Percentiles rank a stretch among this genome's conserved stretches.
These are phyloP conservation scores for Hemicrepidius hirtus DNA, from an alignment of 2,888 invertebrate genomes.

Conservation along the genomic window DNA sequence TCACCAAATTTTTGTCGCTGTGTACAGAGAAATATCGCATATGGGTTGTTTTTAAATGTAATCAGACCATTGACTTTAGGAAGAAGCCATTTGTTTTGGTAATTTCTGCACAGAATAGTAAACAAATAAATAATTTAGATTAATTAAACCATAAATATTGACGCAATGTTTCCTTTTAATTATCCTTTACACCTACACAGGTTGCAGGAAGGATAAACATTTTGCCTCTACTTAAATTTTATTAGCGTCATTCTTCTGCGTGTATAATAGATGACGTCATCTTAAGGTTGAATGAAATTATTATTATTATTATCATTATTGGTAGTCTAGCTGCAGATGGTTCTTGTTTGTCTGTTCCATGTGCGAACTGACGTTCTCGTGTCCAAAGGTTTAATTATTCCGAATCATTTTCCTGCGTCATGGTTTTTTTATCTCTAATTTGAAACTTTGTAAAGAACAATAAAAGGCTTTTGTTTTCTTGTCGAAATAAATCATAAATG, in stretches of 20 bases:
- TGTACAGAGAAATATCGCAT: no score
- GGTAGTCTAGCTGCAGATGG: no score
- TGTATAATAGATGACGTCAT: slow-evolving; percentile 14
- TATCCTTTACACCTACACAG: neutral
- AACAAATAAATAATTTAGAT: no score
- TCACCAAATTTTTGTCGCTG: no score
- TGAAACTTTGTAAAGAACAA: neutral
- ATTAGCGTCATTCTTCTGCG: neutral
- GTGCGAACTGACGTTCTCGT: neutral
- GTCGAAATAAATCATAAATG: neutral
- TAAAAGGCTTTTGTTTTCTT: neutral
- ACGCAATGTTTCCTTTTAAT: no score
- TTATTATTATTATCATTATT: no score
- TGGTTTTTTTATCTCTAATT: neutral
- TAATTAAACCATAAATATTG: no score
- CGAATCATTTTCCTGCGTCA: slow-evolving; percentile 9
- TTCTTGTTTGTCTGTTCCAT: no score
- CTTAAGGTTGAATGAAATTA: slow-evolving; percentile 10
- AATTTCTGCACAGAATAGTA: no score
- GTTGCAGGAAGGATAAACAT: slow-evolving; percentile 1
- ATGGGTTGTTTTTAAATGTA: no score
- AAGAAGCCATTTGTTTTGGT: no score
- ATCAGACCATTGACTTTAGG: no score
- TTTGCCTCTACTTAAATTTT: neutral
- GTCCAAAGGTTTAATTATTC: neutral